Base-by-base conservation (phyloP, 2,888 invertebrate genomes). In the Drosophila mercatorum region DNA sequence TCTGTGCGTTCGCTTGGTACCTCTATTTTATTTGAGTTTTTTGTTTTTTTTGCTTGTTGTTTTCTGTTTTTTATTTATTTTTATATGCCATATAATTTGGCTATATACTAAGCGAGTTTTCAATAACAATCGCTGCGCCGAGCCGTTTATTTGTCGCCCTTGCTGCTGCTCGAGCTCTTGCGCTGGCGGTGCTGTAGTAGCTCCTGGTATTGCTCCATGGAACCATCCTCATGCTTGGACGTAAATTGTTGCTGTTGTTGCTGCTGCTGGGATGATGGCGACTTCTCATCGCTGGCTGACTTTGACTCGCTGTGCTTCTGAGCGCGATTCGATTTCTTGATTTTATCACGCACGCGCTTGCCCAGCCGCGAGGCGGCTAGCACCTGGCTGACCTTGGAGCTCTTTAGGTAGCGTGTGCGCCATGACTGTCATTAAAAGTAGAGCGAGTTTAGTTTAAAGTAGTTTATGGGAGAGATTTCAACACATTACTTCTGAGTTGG, bases 271-370 rank as follows among this genome's bases (percentile, higher is more conserved):
- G 14, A 34, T 34, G 26, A 68, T 26, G 17, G 64, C 69, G 68
- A 63, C 36, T 76, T 82, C 46, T 78, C 83, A 49, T 75, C 59
- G 55, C 49, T 56, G 22, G 65, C 63, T 17, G 51, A 68, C 38
- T 75, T 79, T 28, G 67, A 62, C 26, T 74, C 67, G 47, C 49
- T 70, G 59, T 78, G 84, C 55, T 84, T 87, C 70, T 89, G 82
- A 12, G 83, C 71, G 68, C 89, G 91, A 68, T 91, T 92, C 1
- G 91, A 89, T 74, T 91, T 94, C 89, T 93, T 94, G 75, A 95
- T 94, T 86, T 95, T 95, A 80, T 94, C 94, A 69, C 95, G 92
- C n/a, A 95, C 91, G 22, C 94, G 94, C 75, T 95, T 95, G 0
- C 94, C 92, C 49, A 95, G 93, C 51, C 94, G 94, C 0, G 95